Base-by-base conservation (phyloP, 2,888 invertebrate genomes). In the Pachymerium ferrugineum region DNA sequence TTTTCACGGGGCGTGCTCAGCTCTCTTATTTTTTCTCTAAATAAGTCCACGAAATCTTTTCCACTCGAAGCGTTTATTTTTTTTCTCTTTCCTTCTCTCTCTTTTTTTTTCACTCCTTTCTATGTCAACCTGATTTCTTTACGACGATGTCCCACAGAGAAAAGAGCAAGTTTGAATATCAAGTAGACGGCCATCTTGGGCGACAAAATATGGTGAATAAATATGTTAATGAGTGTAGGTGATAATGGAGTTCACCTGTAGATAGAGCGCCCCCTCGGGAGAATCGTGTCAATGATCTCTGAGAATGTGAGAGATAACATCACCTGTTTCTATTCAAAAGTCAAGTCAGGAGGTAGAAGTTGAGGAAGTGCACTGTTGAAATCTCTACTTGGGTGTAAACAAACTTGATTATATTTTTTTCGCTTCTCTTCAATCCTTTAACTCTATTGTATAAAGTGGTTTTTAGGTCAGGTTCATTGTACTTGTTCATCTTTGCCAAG, bases 221-320 rank as follows among this genome's bases (percentile, higher is more conserved):
- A 62, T 62, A 62, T 62, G 62, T 22, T 62, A 62, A 62, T 62
- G 62, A 62, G 62, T 62, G 12, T 22, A 62, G 62, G 62, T 62
- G 62, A 62, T 62, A 62, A 62, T 62, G 62, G 62, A 25, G 62
- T 62, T 62, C 25, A 62, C 25, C 62, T 28, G 62, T 62, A 62
- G 62, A 62, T 62, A 62, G 62, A 62, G 62, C 62, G 62, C 62
- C 62, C 62, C 62, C 62, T 62, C 62, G 62, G 62, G 62, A 62
- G 62, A 62, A 62, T 62, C 62, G 62, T 62, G 62, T 62, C 62
- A 62, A 62, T 62, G 62, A 62, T 62, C 62, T 28, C 62, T 14
- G 62, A 62, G 62, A 62, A 62, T 62, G 62, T 62, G 62, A 28
- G 62, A 62, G 62, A 62, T 62, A 62, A 62, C 62, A 62, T 62